A percentile compares a stretch with the other conserved stretches of the same genome.
These are phyloP conservation scores for Drosophila pseudoobscura DNA, from an alignment of 1,140 invertebrate genomes.

Conservation along the genomic window DNA sequence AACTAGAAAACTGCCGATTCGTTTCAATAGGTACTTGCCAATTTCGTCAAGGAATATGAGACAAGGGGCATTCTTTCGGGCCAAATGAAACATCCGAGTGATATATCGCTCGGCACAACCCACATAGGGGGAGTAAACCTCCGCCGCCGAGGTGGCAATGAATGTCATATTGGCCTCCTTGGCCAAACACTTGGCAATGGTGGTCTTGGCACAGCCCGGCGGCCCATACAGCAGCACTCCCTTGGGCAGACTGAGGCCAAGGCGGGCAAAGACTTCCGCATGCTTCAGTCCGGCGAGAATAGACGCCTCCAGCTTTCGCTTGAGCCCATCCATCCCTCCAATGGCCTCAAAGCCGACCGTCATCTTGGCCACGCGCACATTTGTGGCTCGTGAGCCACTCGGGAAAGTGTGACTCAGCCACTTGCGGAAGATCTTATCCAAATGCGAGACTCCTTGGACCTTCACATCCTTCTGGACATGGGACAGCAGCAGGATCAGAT, in stretches of 20 bases:
- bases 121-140: slow-evolving; percentile 88
- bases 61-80: slow-evolving; percentile 87
- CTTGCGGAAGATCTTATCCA: slow-evolving; percentile 40
- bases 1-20: background rate
- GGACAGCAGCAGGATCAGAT: slow-evolving; percentile 57
- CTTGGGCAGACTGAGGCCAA: slow-evolving; percentile 86
- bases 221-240: slow-evolving; percentile 90
- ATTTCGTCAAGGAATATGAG: slow-evolving; percentile 92
- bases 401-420: slow-evolving; percentile 57
- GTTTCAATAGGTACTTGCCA: slow-evolving; percentile 69
- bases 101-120: slow-evolving; percentile 87
- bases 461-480: slow-evolving; percentile 49
- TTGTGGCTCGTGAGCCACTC: slow-evolving; percentile 85
- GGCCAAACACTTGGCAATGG: slow-evolving; percentile 87
- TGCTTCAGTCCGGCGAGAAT: slow-evolving; percentile 88
- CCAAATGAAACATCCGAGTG: slow-evolving; percentile 87
- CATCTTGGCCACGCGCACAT: slow-evolving; percentile 84
- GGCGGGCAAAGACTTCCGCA: slow-evolving; percentile 85
- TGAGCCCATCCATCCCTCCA: slow-evolving; percentile 87
- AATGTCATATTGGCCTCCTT: slow-evolving; percentile 86
- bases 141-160: slow-evolving; percentile 86
- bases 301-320: slow-evolving; percentile 86
- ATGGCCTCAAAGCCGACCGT: slow-evolving; percentile 85
- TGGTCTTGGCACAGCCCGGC: slow-evolving; percentile 91
- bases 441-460: background rate